These are phyloP conservation scores for Mus minutoides DNA, from an alignment of 2,797 vertebrate genomes.

Conservation along the genomic window DNA sequence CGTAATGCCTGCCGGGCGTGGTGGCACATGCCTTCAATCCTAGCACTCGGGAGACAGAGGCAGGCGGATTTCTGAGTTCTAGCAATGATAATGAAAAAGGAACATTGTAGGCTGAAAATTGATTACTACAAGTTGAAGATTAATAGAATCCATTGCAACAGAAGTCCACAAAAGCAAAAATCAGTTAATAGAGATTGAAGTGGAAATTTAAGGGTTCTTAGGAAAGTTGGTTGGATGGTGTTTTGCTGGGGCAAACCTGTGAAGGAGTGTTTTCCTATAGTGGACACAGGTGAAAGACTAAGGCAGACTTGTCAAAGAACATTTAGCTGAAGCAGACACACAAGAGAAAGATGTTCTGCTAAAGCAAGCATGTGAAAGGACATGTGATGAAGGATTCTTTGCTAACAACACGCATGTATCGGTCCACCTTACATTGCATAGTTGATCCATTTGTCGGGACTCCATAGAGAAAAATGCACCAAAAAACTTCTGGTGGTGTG, in stretches of 20 bases:
- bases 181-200: conserved; percentile 3
- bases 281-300: not conserved
- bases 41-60: too few relatives aligned
- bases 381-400: not conserved
- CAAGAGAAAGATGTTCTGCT: not conserved
- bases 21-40: too few relatives aligned
- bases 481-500: not conserved
- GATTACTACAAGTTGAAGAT: not conserved
- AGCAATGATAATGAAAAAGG: not conserved
- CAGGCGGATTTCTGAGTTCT: too few relatives aligned
- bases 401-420: not conserved
- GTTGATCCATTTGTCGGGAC: not conserved
- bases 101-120: not conserved
- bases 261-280: not conserved
- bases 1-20: too few relatives aligned
- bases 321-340: not conserved
- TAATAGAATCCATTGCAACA: not conserved
- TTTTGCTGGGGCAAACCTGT: not conserved
- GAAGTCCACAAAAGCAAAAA: conserved; percentile 13
- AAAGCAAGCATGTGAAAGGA: not conserved
- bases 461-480: not conserved
- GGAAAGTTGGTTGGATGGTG: not conserved
- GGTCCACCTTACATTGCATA: not conserved
- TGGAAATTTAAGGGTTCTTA: not conserved
- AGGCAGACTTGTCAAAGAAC: not conserved